Conservation (phyloP, 2,113 vertebrate species). For the Choloepus hoffmanni region DNA sequence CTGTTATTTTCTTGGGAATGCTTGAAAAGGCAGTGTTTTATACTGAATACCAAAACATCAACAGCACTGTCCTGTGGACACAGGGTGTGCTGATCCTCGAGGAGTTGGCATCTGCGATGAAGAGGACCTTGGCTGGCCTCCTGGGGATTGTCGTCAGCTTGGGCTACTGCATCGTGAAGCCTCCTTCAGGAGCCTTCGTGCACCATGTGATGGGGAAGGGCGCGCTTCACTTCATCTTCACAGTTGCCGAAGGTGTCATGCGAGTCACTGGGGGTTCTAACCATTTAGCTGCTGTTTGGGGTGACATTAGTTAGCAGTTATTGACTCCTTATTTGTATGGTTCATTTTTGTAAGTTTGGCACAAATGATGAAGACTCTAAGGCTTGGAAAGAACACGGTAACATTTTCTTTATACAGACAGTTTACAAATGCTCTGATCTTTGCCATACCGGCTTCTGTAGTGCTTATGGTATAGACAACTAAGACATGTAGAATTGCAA, state of each 20-base stretch:
- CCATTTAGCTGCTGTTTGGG: background rate
- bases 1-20: constrained; percentile 94
- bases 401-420: constrained; percentile 94
- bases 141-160: too few relatives aligned
- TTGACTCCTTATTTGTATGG: constrained; percentile 81
- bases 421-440: constrained; percentile 93
- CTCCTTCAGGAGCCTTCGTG: too few relatives aligned
- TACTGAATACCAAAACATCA: constrained; percentile 93
- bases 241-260: too few relatives aligned
- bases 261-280: too few relatives aligned
- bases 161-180: too few relatives aligned
- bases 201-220: too few relatives aligned
- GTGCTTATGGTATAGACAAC: constrained; percentile 93
- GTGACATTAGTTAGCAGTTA: background rate
- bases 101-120: constrained; percentile 83
- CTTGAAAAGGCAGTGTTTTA: constrained; percentile 95
- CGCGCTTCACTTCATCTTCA: background rate
- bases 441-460: constrained; percentile 92
- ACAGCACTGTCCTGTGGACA: constrained; percentile 84
- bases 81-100: constrained; percentile 74
- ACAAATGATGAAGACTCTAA: constrained; percentile 94
- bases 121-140: too few relatives aligned
- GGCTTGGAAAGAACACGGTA: constrained; percentile 92
- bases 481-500: constrained; percentile 90
- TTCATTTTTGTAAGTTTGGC: constrained; percentile 94